Percentiles rank a stretch among this genome's conserved stretches.
phyloP scores from a whole-genome alignment of 2,888 invertebrate species.

The Diachrysia chrysitis region DNA sequence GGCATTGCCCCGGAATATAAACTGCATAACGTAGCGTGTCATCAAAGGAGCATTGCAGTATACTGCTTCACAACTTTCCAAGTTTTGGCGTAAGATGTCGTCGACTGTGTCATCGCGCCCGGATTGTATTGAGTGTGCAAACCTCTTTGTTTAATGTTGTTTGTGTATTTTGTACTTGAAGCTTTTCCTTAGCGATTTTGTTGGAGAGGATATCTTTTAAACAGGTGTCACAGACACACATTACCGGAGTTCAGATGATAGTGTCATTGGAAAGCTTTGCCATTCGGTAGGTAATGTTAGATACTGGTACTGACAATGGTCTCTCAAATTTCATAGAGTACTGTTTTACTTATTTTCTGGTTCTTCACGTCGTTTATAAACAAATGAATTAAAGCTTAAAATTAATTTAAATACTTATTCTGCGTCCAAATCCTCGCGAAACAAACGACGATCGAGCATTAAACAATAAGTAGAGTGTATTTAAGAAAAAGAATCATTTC shows the following conservation, averaged over 20 bases:
- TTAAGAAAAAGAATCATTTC: slow-evolving; percentile 27
- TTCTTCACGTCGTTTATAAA: too few relatives aligned
- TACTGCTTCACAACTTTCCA: slow-evolving; percentile 9
- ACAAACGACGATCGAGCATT: too few relatives aligned
- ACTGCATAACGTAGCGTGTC: slow-evolving; percentile 14
- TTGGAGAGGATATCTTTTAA: not conserved
- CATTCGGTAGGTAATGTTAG: too few relatives aligned
- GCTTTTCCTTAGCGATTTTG: not conserved
- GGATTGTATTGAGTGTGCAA: slow-evolving; percentile 5
- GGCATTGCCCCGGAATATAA: slow-evolving; percentile 8
- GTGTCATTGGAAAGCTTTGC: not conserved
- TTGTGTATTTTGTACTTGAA: slow-evolving; percentile 5
- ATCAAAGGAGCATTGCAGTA: slow-evolving; percentile 5
- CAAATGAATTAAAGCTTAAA: too few relatives aligned
- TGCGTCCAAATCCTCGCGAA: too few relatives aligned
- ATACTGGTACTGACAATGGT: too few relatives aligned
- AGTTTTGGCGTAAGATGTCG: slow-evolving; percentile 10
- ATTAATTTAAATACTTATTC: too few relatives aligned
- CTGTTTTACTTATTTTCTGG: too few relatives aligned
- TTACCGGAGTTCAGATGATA: not conserved
- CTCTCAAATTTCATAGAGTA: too few relatives aligned
- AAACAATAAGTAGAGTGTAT: not conserved
- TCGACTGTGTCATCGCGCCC: not conserved
- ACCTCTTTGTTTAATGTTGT: slow-evolving; percentile 1
- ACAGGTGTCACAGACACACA: not conserved